Evolutionary conservation across 2,888 invertebrate genomes (phyloP).

Genomic region (Geophilus truncorum): DNA sequence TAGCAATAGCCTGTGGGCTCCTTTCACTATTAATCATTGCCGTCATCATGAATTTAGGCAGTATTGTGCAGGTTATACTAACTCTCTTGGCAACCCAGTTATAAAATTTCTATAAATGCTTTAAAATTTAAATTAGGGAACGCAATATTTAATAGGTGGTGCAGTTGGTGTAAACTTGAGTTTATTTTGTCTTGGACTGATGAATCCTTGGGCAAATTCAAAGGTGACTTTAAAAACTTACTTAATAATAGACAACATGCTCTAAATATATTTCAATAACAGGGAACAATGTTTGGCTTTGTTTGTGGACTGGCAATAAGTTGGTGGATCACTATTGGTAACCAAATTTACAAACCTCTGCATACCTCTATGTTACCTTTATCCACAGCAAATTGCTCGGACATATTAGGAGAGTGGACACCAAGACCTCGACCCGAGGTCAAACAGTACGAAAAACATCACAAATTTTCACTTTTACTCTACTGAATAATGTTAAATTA

Average conservation of each 20-base stretch:
- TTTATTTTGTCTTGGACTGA: not conserved
- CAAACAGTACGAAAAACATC: too few species aligned
- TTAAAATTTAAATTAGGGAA: not conserved
- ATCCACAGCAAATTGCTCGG: not conserved
- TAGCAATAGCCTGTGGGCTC: not conserved
- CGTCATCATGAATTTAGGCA: not conserved
- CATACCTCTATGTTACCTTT: not conserved
- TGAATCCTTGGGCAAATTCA: not conserved
- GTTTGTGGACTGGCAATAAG: not conserved
- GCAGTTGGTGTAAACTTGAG: not conserved
- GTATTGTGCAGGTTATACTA: not conserved
- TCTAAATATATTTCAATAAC: too few species aligned
- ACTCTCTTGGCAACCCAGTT: too few species aligned
- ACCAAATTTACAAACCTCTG: not conserved
- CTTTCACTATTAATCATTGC: not conserved
- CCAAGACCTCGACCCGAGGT: too few species aligned
- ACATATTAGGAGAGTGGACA: not conserved
- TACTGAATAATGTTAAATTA: too few species aligned
- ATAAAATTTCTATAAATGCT: not conserved
- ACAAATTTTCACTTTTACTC: too few species aligned
- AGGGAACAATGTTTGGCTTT: not conserved
- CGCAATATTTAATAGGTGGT: not conserved
- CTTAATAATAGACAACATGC: too few species aligned
- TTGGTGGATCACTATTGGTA: not conserved
- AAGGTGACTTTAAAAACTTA: too few species aligned